Base-by-base conservation (phyloP, 2,888 invertebrate genomes). In the Caenorhabditis sulstoni region DNA sequence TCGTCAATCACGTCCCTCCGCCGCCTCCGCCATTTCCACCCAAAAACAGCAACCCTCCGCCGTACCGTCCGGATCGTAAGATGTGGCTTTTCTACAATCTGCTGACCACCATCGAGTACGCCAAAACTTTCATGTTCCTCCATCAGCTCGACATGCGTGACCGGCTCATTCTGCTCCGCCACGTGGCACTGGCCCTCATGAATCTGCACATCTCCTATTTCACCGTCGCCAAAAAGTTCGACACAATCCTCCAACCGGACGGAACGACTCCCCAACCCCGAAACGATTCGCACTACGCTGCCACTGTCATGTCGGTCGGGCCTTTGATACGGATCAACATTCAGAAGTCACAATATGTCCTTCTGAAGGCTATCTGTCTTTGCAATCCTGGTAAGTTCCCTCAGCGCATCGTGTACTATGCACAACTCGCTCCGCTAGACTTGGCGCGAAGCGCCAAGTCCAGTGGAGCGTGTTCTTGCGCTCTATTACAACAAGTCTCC, bases 321-420 rank as follows among this genome's bases (percentile, higher is more conserved):
- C 71, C 78, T 3, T 35, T 78, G 1, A 73, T 73, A 8, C 14
- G 78, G 5, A 66, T 55, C 35, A 49, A 67, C 23, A 55, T 78
- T 8, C 49, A 62, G 3, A 16, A 44, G 22, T 49, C 45, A 7
- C 66, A 66, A 12, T 78, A 78, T 16, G 37, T 73, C 37, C 35
- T 78, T 3, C 67, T 78, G 0, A 78, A 78, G 62, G 78, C 78
- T 0, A 73, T 71, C 7, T 71, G 71, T 59, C 18, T 66, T 3
- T 74, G 74, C 18, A 74, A 74, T 29, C 59, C 66, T 18, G 74
- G 73, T 73, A 14, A 47, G 44, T 39, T 20, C 22, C 20, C 1
- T 22, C n/a, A n/a, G n/a, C n/a, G n/a, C n/a, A n/a, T n/a, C n/a
- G n/a, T n/a, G n/a, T n/a, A n/a, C n/a, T n/a, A n/a, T n/a, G n/a